Base-by-base conservation (phyloP, 2,888 invertebrate genomes). In the Agonum fuliginosum region DNA sequence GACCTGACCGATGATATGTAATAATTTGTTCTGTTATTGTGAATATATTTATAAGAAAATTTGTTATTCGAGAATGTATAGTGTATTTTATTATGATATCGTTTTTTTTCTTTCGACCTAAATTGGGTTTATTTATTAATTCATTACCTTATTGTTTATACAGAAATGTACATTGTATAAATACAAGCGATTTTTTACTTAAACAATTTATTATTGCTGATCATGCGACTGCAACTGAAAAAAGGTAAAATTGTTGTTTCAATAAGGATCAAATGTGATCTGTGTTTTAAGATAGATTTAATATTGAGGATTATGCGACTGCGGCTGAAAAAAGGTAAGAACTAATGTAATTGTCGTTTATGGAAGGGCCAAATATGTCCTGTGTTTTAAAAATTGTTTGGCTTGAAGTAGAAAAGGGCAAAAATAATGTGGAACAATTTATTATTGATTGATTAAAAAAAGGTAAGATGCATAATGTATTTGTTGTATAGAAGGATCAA, bases 31-130 rank as follows among this genome's bases (percentile, higher is more conserved):
- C 30, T 3, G 27, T 62, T 67, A n/a, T 41, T 67, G 27, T 5
- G 62, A 10, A 22, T 34, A 4, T 51, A 22, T 19, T 51, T 12
- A 54, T 54, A 24, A 54, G 34, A 14, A 24, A 54, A 41, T 67
- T 70, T 70, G 46, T 70, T 70, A 67, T 65, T n/a, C n/a, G n/a
- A n/a, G 58, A 62, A 17, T 37, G 37, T 67, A 67, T 67, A 67
- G 5, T 67, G 19, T 67, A 67, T 37, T 62, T 62, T 17, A 62
- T 12, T 62, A 24, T 58, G 30, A 62, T 34, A 30, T 30, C 30
- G 34, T 37, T 20, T 62, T 58, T n/a, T 58, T n/a, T 14, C 4
- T 65, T 41, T 70, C 27, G 43, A 67, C 22, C 22, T 46, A 22
- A 67, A 30, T 43, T 41, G 22, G 12, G 24, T 48, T 67, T 70